Evolutionary conservation across 2,113 vertebrate species (phyloP).

Genomic region (Indicator indicator): DNA sequence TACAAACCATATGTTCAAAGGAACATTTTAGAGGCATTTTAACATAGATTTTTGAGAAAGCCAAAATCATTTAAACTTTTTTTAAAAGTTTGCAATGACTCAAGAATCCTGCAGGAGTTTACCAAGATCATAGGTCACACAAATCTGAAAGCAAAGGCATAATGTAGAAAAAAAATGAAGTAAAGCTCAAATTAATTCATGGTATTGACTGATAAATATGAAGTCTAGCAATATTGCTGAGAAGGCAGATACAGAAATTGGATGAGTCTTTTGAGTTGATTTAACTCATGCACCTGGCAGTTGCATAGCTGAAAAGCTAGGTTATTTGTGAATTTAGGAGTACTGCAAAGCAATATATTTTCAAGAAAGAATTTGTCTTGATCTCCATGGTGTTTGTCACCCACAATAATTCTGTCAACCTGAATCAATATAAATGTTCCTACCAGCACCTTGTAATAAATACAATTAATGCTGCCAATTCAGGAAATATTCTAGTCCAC

Average conservation of each 20-base stretch:
- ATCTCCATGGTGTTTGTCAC: background rate
- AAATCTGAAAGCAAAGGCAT: background rate
- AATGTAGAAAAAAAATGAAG: background rate
- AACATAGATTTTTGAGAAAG: background rate
- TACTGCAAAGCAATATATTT: background rate
- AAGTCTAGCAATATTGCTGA: slow-evolving; percentile 10
- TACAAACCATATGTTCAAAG: background rate
- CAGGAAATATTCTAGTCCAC: background rate
- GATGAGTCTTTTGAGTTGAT: background rate
- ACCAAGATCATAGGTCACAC: background rate
- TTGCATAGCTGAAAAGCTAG: background rate
- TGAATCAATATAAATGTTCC: background rate
- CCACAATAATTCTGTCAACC: background rate
- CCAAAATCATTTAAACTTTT: background rate
- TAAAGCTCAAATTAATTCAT: background rate
- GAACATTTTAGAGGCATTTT: background rate
- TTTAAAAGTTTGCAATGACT: background rate
- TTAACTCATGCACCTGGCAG: slow-evolving; percentile 6
- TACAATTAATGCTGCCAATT: background rate
- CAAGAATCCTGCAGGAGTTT: background rate
- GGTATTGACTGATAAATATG: slow-evolving; percentile 18
- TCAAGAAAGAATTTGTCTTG: background rate
- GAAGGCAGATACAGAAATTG: slow-evolving; percentile 4
- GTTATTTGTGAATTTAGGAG: background rate
- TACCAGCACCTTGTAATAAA: background rate